Evolutionary conservation across 2,888 invertebrate species (phyloP).

Genomic region (Calameuta pallipes): DNA sequence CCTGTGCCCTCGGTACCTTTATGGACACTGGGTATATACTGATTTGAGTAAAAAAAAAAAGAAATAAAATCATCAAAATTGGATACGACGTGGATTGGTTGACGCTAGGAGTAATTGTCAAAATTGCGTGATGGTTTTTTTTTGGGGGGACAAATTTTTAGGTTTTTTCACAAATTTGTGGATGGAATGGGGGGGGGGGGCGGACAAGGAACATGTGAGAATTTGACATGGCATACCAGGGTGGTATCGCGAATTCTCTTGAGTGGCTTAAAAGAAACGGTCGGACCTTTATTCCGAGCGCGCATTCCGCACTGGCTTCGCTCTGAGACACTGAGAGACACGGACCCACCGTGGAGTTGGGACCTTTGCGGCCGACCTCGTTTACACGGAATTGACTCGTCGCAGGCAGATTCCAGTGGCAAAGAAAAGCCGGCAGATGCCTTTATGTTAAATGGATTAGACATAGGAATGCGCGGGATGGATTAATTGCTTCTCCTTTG

Average conservation of each 20-base stretch:
- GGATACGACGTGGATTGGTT: neutral
- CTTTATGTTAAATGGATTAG: conserved; percentile 64
- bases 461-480: conserved; percentile 60
- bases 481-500: conserved; percentile 53
- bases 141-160: neutral
- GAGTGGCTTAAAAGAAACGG: conserved; percentile 9
- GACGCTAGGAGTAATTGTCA: neutral
- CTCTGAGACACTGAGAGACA: neutral
- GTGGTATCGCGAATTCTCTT: conserved; percentile 1
- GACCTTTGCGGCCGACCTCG: neutral
- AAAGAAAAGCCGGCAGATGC: conserved; percentile 41
- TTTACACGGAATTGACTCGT: conserved; percentile 62
- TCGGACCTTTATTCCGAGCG: conserved; percentile 14
- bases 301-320: conserved; percentile 19
- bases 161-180: neutral
- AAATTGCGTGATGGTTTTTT: neutral
- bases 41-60: neutral
- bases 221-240: neutral
- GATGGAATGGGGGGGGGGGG: neutral
- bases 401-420: conserved; percentile 45
- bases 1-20: conserved; percentile 48
- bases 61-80: neutral
- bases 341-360: neutral
- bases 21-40: conserved; percentile 29
- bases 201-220: neutral